Conservation (phyloP, 2,113 vertebrate genomes). For the Eulacestoma nigropectus region DNA sequence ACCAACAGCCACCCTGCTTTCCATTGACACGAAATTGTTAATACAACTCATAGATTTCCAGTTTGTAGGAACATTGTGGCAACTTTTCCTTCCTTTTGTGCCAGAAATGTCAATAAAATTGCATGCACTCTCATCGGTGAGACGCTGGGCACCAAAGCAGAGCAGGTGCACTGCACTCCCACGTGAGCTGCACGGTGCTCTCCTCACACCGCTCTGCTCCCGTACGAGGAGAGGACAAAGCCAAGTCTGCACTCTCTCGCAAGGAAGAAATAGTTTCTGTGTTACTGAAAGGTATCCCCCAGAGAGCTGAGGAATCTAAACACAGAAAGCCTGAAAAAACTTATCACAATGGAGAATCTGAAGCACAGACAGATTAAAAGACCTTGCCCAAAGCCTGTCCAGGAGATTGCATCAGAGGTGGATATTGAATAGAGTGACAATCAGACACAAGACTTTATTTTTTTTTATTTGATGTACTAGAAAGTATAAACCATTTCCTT, state of each 20-base stretch:
- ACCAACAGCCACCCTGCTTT: background rate
- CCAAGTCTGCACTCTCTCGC: background rate
- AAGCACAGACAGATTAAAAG: background rate
- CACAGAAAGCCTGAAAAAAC: background rate
- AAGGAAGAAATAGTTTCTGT: background rate
- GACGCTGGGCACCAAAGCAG: background rate
- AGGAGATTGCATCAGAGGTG: background rate
- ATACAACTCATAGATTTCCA: accelerated
- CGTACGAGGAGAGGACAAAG: accelerated
- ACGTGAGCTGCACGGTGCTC: accelerated
- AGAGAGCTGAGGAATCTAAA: background rate
- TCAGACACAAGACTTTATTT: background rate
- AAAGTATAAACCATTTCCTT: background rate
- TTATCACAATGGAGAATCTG: background rate
- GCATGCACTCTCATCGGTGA: accelerated
- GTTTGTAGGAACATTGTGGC: background rate
- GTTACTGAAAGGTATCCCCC: background rate
- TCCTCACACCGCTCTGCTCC: accelerated
- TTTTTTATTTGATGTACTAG: background rate
- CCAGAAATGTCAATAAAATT: background rate
- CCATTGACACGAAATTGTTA: background rate
- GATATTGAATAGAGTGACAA: background rate
- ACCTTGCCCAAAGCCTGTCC: background rate
- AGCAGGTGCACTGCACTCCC: too few relatives aligned
- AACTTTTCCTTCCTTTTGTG: background rate